phyloP scores from a whole-genome alignment of 2,113 vertebrate genomes.

The Bettongia penicillata region DNA sequence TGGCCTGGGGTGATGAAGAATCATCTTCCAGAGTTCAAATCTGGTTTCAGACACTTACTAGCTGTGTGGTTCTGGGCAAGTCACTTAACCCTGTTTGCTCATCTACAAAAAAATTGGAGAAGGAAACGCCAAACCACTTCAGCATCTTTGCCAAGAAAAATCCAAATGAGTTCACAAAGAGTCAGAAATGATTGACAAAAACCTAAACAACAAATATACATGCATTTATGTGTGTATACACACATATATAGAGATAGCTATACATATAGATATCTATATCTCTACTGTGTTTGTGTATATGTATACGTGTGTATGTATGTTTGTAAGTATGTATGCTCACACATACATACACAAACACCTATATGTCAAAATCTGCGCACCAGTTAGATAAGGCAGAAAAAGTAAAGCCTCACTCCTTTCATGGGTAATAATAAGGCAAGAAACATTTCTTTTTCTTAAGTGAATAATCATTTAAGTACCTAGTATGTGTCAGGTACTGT shows the following conservation, averaged over 20 bases:
- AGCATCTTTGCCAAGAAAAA: not conserved
- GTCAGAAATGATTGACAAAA: not conserved
- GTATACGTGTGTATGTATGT: too few relatives aligned
- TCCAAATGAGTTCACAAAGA: not conserved
- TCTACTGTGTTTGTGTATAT: too few relatives aligned
- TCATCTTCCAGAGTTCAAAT: not conserved
- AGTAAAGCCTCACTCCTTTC: not conserved
- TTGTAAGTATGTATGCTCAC: too few relatives aligned
- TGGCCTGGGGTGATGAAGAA: not conserved
- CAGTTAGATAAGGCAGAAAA: not conserved
- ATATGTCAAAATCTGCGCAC: too few relatives aligned
- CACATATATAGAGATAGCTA: too few relatives aligned
- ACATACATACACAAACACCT: too few relatives aligned
- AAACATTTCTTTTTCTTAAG: not conserved
- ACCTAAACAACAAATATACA: not conserved
- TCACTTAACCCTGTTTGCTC: not conserved
- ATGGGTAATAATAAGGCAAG: not conserved
- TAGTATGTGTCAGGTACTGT: not conserved
- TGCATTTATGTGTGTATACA: too few relatives aligned
- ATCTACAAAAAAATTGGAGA: not conserved
- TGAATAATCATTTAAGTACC: not conserved
- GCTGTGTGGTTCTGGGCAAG: not conserved
- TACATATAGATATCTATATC: too few relatives aligned
- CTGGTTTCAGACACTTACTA: not conserved
- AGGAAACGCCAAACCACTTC: not conserved